These are phyloP conservation scores for Ichneumon xanthorius DNA, from an alignment of 2,888 invertebrate species.

Conservation along the genomic window DNA sequence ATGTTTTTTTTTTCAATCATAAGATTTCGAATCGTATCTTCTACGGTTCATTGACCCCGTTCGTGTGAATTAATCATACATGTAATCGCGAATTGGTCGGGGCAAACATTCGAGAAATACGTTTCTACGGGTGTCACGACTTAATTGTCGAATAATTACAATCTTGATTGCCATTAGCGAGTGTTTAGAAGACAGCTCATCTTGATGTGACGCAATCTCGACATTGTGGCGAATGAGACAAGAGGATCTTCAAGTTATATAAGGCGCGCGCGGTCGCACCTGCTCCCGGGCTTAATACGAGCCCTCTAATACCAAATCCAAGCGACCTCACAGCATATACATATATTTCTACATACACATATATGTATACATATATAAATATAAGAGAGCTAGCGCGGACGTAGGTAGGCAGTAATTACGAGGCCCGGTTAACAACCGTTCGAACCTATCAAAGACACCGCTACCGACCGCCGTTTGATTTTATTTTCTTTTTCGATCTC, in stretches of 20 bases:
- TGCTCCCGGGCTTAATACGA: constrained; percentile 51
- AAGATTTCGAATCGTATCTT: neutral
- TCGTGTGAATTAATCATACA: neutral
- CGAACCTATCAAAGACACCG: constrained; percentile 61
- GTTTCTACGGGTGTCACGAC: neutral
- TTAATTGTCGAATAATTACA: constrained; percentile 12
- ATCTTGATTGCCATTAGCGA: constrained; percentile 6
- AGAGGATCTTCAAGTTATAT: constrained; percentile 27
- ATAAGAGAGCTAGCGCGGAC: constrained; percentile 27
- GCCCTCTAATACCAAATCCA: constrained; percentile 46
- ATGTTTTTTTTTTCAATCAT: neutral
- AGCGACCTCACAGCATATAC: constrained; percentile 31
- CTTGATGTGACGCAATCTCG: neutral
- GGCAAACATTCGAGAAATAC: neutral
- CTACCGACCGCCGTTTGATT: constrained; percentile 49
- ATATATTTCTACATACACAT: too few species aligned
- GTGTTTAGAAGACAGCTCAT: constrained; percentile 4
- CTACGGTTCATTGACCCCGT: neutral
- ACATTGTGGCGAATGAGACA: constrained; percentile 27
- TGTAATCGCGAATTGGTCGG: neutral
- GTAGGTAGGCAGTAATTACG: constrained; percentile 50
- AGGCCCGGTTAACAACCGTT: constrained; percentile 60
- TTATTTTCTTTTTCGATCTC: constrained; percentile 26
- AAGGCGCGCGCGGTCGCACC: constrained; percentile 48
- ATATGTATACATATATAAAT: neutral